phyloP scores from a whole-genome alignment of 2,113 vertebrate genomes.

The Romanogobio albipinnatus region DNA sequence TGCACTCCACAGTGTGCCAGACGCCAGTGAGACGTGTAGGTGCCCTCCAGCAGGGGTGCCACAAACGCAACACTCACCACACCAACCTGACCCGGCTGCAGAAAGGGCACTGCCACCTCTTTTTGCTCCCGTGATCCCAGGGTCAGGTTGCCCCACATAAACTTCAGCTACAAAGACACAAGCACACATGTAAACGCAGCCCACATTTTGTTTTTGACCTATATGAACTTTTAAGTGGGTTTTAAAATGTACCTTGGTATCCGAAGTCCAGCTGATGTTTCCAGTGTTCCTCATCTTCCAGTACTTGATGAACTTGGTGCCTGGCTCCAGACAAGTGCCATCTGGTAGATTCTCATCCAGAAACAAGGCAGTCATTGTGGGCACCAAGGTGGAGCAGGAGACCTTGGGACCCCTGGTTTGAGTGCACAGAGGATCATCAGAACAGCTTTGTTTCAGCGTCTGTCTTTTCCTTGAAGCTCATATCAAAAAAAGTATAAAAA shows the following conservation, averaged over 20 bases:
- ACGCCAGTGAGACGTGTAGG: slow-evolving; percentile 97
- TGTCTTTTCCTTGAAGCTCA: slow-evolving; percentile 63
- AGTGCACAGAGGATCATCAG: slow-evolving; percentile 82
- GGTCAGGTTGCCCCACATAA: slow-evolving; percentile 98
- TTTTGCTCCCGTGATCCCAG: slow-evolving; percentile 86
- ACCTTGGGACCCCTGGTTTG: slow-evolving; percentile 85
- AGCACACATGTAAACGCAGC: slow-evolving; percentile 59
- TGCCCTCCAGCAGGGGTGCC: slow-evolving; percentile 90
- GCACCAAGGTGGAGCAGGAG: slow-evolving; percentile 86
- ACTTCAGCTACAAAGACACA: slow-evolving; percentile 84
- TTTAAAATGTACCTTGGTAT: slow-evolving; percentile 84
- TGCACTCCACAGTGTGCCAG: slow-evolving; percentile 93
- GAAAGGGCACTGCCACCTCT: slow-evolving; percentile 87
- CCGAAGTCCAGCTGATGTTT: slow-evolving; percentile 89
- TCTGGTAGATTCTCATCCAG: slow-evolving; percentile 99
- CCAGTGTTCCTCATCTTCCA: slow-evolving; percentile 98
- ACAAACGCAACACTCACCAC: slow-evolving; percentile 93
- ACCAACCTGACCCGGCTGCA: slow-evolving; percentile 90
- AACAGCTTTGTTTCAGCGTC: slow-evolving; percentile 71
- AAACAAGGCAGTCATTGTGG: slow-evolving; percentile 92
- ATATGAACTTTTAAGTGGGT: background rate
- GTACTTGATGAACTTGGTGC: slow-evolving; percentile 95
- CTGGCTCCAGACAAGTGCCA: slow-evolving; percentile 90
- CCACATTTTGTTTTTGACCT: background rate
- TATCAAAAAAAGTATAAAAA: slow-evolving; percentile 61